A percentile compares a stretch with the other conserved stretches of the same genome.
Evolutionary conservation across 1,140 invertebrate species (phyloP).

Genomic region (Drosophila tristis): DNA sequence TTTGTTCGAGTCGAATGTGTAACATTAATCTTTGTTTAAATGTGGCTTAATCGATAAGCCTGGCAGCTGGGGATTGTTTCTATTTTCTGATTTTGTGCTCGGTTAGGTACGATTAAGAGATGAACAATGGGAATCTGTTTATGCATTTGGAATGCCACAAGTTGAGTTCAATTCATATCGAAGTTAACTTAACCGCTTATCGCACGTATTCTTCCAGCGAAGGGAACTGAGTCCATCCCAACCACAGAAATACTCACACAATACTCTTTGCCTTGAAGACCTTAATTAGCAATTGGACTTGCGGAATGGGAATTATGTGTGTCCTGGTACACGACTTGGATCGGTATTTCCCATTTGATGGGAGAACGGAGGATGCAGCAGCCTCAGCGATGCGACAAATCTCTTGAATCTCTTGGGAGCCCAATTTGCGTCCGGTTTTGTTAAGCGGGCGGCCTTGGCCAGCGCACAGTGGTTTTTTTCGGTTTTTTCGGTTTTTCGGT

Average conservation of each 20-base stretch:
- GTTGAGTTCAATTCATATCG: background rate
- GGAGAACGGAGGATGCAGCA: conserved; percentile 2
- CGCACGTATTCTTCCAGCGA: too few relatives aligned
- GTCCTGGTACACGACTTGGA: conserved; percentile 33
- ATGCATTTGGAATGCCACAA: conserved; percentile 15
- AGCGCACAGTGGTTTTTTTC: background rate
- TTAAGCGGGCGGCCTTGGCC: conserved; percentile 26
- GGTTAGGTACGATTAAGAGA: conserved; percentile 19
- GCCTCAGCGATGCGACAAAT: background rate
- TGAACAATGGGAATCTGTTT: conserved; percentile 37
- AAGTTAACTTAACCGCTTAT: too few relatives aligned
- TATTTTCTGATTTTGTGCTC: conserved; percentile 22
- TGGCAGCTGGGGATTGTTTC: conserved; percentile 24
- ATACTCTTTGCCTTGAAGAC: conserved; percentile 8
- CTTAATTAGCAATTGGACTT: conserved; percentile 29
- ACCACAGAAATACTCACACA: too few relatives aligned
- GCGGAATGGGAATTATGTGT: conserved; percentile 31
- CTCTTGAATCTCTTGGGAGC: background rate
- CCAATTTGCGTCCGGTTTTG: conserved; percentile 5
- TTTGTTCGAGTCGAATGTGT: conserved; percentile 38
- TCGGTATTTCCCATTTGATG: background rate
- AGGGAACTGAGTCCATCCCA: too few relatives aligned
- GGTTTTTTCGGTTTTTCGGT: too few relatives aligned
- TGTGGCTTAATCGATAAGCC: conserved; percentile 36
- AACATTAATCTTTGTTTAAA: conserved; percentile 47